Conservation (phyloP, 2,797 vertebrate species). For the Sphaeramia orbicularis region DNA sequence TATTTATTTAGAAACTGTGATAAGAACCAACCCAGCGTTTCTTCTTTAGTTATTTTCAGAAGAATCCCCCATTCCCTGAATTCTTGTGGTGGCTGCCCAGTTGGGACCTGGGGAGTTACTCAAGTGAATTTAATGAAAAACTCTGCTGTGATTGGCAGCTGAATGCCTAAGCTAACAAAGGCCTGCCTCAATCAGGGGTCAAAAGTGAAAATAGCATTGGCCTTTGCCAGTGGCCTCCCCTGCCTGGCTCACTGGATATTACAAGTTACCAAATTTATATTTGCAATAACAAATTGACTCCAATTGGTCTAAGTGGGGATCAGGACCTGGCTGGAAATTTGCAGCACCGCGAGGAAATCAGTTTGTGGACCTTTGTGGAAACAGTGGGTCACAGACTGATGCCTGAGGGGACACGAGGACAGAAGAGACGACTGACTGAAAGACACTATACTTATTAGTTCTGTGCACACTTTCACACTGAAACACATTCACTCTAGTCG, state of each 20-base stretch:
- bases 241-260: slow-evolving; percentile 84
- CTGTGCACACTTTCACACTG: slow-evolving; percentile 19
- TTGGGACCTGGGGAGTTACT: slow-evolving; percentile 78
- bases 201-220: slow-evolving; percentile 88
- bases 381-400: slow-evolving; percentile 55
- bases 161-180: slow-evolving; percentile 88
- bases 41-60: slow-evolving; percentile 65
- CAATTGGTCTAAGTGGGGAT: slow-evolving; percentile 87
- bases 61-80: slow-evolving; percentile 59
- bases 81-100: slow-evolving; percentile 74
- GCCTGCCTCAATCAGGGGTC: slow-evolving; percentile 79
- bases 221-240: slow-evolving; percentile 84
- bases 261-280: slow-evolving; percentile 89
- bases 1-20: slow-evolving; percentile 41
- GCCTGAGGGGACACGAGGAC: slow-evolving; percentile 60
- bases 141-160: slow-evolving; percentile 89
- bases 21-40: slow-evolving; percentile 57
- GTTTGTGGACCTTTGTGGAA: slow-evolving; percentile 73
- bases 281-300: slow-evolving; percentile 91
- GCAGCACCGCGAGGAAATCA: slow-evolving; percentile 72
- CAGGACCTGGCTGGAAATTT: slow-evolving; percentile 82
- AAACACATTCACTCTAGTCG: not conserved
- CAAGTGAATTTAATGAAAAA: slow-evolving; percentile 90
- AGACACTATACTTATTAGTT: slow-evolving; percentile 21
- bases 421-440: slow-evolving; percentile 24